These are phyloP conservation scores for Zophobas morio DNA, from an alignment of 1,140 invertebrate genomes.

Conservation along the genomic window DNA sequence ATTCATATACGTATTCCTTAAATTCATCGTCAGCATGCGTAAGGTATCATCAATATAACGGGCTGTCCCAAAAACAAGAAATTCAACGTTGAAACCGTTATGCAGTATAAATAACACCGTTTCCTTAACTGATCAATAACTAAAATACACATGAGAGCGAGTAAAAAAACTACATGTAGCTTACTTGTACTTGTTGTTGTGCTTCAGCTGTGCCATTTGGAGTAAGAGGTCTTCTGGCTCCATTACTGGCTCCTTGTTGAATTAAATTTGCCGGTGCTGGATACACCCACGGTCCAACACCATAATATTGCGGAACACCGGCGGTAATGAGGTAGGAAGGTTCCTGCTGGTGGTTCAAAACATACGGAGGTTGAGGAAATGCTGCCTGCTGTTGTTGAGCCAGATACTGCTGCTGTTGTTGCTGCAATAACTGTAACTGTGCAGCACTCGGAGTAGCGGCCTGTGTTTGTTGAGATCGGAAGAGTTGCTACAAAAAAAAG, in stretches of 20 bases:
- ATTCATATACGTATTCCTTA: no score
- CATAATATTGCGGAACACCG: conserved; percentile 84
- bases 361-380: conserved; percentile 86
- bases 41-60: background rate
- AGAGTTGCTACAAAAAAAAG: conserved; percentile 81
- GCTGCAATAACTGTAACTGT: conserved; percentile 76
- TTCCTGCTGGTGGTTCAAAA: conserved; percentile 80
- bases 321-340: conserved; percentile 65
- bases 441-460: conserved; percentile 75
- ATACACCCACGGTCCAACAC: conserved; percentile 87
- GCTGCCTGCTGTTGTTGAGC: conserved; percentile 76
- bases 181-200: conserved; percentile 66
- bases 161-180: background rate
- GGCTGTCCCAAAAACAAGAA: conserved; percentile 15
- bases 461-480: conserved; percentile 83
- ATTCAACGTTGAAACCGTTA: conserved; percentile 13
- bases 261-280: conserved; percentile 77
- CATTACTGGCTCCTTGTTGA: conserved; percentile 77
- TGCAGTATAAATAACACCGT: background rate
- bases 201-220: conserved; percentile 65
- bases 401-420: conserved; percentile 76
- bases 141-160: background rate
- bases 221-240: conserved; percentile 68
- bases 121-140: background rate
- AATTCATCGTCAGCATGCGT: no score